Conservation (phyloP, 2,888 invertebrate species). For the Endomychus coccineus region DNA sequence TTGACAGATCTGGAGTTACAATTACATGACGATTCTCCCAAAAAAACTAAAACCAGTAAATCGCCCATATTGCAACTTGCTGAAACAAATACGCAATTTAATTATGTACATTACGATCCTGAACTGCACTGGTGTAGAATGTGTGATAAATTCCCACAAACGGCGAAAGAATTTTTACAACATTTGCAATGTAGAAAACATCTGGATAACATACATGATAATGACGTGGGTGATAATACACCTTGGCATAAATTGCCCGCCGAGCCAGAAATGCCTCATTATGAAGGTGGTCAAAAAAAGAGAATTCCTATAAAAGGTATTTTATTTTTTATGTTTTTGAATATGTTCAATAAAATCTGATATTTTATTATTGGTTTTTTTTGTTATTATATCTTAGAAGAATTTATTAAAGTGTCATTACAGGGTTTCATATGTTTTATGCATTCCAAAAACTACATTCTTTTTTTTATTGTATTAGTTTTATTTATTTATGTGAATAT, state of each 20-base stretch:
- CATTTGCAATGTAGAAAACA: constrained; percentile 77
- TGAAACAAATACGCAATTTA: constrained; percentile 47
- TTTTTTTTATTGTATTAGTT: too few species aligned
- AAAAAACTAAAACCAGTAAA: background rate
- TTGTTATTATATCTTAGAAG: too few species aligned
- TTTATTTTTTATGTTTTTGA: background rate
- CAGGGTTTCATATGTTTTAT: background rate
- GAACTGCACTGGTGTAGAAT: constrained; percentile 87
- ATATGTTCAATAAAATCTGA: too few species aligned
- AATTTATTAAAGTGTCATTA: too few species aligned
- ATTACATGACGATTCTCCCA: constrained; percentile 24
- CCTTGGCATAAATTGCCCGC: constrained; percentile 64
- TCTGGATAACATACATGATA: constrained; percentile 54
- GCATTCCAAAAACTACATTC: too few species aligned
- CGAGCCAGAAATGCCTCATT: constrained; percentile 59
- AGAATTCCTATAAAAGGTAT: constrained; percentile 75
- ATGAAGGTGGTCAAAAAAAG: constrained; percentile 65
- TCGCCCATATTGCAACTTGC: background rate
- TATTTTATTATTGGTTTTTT: too few species aligned
- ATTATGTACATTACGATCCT: constrained; percentile 81
- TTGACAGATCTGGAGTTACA: constrained; percentile 41
- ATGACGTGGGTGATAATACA: constrained; percentile 60
- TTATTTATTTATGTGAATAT: too few species aligned
- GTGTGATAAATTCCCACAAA: constrained; percentile 79
- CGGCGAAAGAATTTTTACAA: constrained; percentile 77